These are phyloP conservation scores for Ophiothrix spiculata DNA, from an alignment of 35 echinoderm and acorn worm species.

Conservation along the genomic window DNA sequence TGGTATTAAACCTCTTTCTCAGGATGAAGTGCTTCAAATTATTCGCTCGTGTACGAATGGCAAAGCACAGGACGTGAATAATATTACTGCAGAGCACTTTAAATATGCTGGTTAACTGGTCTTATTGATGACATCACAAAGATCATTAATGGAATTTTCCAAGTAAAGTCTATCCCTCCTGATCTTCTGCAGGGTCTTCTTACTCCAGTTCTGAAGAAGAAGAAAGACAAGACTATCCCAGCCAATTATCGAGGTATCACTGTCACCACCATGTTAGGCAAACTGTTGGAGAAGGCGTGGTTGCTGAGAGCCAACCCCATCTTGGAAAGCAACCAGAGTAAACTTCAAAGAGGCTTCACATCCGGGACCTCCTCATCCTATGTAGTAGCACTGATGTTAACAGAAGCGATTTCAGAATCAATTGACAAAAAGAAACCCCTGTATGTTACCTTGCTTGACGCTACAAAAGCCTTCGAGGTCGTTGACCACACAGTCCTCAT, in stretches of 20 bases:
- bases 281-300: background rate
- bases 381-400: background rate
- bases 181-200: background rate
- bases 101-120: background rate
- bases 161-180: background rate
- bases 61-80: background rate
- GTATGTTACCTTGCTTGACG: background rate
- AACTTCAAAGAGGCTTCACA: background rate
- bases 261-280: background rate
- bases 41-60: background rate
- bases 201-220: background rate
- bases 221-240: background rate
- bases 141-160: background rate
- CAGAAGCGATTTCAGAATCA: background rate
- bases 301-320: background rate
- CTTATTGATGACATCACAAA: background rate
- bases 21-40: background rate
- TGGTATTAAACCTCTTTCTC: background rate
- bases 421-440: background rate
- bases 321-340: background rate
- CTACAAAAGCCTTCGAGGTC: background rate
- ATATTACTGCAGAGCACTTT: background rate
- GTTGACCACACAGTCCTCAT: background rate
- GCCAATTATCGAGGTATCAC: background rate
- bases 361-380: background rate